Evolutionary conservation across 92 coral and sea anemone genomes (phyloP).

Genomic region (Siderastrea radians): DNA sequence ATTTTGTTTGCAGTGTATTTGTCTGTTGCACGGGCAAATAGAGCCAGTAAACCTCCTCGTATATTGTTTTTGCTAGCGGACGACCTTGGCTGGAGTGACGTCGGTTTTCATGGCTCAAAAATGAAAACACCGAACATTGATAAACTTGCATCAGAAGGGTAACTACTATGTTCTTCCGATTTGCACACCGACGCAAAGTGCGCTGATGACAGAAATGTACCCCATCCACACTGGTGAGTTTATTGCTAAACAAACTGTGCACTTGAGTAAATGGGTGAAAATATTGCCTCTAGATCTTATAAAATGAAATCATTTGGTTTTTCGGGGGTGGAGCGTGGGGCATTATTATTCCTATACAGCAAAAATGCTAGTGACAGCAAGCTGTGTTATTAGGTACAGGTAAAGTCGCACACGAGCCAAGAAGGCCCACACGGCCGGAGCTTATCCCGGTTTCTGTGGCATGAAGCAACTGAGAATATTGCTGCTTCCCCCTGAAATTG

Average conservation of each 20-base stretch:
- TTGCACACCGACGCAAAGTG: slow-evolving; percentile 66
- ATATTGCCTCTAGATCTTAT: too few relatives aligned
- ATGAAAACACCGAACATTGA: slow-evolving; percentile 61
- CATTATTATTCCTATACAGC: too few relatives aligned
- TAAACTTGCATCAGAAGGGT: slow-evolving; percentile 45
- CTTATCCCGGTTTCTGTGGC: slow-evolving; percentile 35
- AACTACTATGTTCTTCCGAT: slow-evolving; percentile 66
- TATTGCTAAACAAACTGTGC: not conserved
- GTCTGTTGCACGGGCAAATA: not conserved
- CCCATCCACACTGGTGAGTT: slow-evolving; percentile 68
- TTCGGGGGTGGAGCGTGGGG: too few relatives aligned
- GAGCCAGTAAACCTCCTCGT: slow-evolving; percentile 35
- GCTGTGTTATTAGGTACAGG: too few relatives aligned
- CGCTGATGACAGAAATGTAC: slow-evolving; percentile 66
- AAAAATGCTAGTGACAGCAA: too few relatives aligned
- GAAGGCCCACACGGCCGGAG: not conserved
- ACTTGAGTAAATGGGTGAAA: too few relatives aligned
- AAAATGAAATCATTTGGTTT: too few relatives aligned
- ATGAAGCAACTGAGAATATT: not conserved
- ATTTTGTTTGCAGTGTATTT: not conserved
- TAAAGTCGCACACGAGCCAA: too few relatives aligned
- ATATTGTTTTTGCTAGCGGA: slow-evolving; percentile 43
- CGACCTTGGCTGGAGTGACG: slow-evolving; percentile 72
- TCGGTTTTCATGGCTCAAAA: slow-evolving; percentile 52
- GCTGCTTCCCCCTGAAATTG: too few relatives aligned